Conservation (phyloP, 2,113 vertebrate genomes). For the Ia io region DNA sequence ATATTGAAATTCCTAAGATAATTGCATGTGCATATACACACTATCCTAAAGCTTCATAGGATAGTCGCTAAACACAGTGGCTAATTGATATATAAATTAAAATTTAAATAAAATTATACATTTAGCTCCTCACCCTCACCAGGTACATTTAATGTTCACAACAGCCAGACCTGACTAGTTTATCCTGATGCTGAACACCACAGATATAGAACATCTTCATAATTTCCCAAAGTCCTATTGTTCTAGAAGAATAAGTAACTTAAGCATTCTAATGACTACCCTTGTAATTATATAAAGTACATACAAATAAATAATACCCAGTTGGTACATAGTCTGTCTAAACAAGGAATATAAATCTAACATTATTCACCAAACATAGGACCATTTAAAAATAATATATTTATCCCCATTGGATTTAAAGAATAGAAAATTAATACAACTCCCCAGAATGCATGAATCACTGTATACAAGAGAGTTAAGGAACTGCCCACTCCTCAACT, state of each 20-base stretch:
- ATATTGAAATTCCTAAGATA: neutral
- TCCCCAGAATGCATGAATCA: neutral
- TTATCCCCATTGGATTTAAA: neutral
- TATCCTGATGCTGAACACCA: neutral
- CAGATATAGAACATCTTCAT: neutral
- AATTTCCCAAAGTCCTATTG: neutral
- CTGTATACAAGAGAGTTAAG: neutral
- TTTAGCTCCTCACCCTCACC: neutral
- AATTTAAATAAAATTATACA: neutral
- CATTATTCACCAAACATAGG: neutral
- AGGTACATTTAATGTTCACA: neutral
- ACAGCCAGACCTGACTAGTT: neutral
- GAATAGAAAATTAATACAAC: slow-evolving; percentile 31
- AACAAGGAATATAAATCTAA: slow-evolving; percentile 16
- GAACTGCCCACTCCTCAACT: neutral
- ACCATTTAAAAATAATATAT: neutral
- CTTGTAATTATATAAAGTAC: neutral
- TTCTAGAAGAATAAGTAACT: neutral
- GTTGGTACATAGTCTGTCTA: neutral
- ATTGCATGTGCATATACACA: neutral
- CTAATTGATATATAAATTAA: neutral
- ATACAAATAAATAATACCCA: slow-evolving; percentile 17
- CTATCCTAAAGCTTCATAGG: neutral
- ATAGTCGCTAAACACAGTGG: neutral
- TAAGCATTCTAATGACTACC: neutral